phyloP scores from a whole-genome alignment of 2,888 invertebrate species.

The Hoplodrina ambigua region DNA sequence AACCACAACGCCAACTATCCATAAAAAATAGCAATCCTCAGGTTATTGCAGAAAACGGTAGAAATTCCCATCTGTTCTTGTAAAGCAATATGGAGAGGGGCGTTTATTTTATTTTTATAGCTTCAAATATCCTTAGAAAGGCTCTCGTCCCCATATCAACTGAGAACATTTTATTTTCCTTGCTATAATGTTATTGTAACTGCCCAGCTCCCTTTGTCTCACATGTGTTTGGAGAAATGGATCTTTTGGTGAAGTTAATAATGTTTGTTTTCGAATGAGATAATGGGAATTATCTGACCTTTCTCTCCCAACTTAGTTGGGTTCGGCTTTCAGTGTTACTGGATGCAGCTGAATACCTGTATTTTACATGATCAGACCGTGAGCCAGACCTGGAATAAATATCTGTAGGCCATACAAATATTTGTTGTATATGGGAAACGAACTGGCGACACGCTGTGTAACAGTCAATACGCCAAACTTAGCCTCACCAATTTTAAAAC shows the following conservation, averaged over 20 bases:
- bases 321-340: no score
- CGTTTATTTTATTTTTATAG: constrained; percentile 71
- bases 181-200: constrained; percentile 51
- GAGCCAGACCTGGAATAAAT: no score
- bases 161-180: constrained; percentile 41
- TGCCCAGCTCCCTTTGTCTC: constrained; percentile 28
- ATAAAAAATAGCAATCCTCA: constrained; percentile 38
- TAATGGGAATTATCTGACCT: background rate
- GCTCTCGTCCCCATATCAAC: constrained; percentile 47
- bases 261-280: background rate
- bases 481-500: no score
- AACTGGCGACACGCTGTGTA: no score
- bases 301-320: no score
- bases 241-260: constrained; percentile 11
- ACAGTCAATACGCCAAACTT: no score
- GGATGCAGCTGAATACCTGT: no score
- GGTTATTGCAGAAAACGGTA: constrained; percentile 58
- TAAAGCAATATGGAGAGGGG: constrained; percentile 64
- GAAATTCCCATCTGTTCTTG: constrained; percentile 63
- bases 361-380: no score
- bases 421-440: no score
- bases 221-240: constrained; percentile 27
- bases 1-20: background rate
- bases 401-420: no score
- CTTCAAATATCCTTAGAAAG: constrained; percentile 61